Evolutionary conservation across 2,113 vertebrate genomes (phyloP), one percentile per base, ranked within the genome.

Genomic region (Pitta sordida): DNA sequence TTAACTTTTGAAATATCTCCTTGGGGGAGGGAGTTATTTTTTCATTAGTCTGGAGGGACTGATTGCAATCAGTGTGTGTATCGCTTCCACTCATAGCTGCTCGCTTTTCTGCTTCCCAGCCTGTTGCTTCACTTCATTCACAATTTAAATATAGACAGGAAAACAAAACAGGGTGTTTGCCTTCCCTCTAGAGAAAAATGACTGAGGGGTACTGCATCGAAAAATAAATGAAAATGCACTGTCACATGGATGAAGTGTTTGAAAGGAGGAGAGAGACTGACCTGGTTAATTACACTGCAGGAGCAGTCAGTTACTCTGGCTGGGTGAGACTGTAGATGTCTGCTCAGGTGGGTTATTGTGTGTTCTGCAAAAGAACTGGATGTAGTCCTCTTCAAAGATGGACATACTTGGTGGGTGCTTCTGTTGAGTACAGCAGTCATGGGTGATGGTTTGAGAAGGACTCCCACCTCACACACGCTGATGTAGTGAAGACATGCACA

Each of bases 401-500:
- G 43, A 6, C 37, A 3, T 22, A 23, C 2, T 15, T 32, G 17
- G 23, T 15, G 49, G 20, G 22, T 27, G 27, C 13, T 62, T 1
- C 58, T 43, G 30, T 32, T 46, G 20, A 53, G 43, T 11, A 14
- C 2, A 75, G 58, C 41, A 53, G 41, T 58, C 13, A 1, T 5
- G 26, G 48, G 52, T 4, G 1, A 23, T 32, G 21, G 30, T 39
- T 18, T 7, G 36, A 43, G 15, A 43, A 8, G 27, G 73, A 18
- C 13, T 48, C 26, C 23, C 41, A 39, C 26, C 27, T 37, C 13
- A 32, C 37, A 22, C 24, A 13, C 6, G 6, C n/a, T 30, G 49
- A 23, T 3, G 26, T 8, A 23, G 37, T n/a, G 2, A 51, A 62
- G 58, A 36, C 15, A 2, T 26, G 30, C 8, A 12, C 0, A 0